These are phyloP conservation scores for Idaea dimidiata DNA, from an alignment of 2,888 invertebrate species.

Conservation along the genomic window DNA sequence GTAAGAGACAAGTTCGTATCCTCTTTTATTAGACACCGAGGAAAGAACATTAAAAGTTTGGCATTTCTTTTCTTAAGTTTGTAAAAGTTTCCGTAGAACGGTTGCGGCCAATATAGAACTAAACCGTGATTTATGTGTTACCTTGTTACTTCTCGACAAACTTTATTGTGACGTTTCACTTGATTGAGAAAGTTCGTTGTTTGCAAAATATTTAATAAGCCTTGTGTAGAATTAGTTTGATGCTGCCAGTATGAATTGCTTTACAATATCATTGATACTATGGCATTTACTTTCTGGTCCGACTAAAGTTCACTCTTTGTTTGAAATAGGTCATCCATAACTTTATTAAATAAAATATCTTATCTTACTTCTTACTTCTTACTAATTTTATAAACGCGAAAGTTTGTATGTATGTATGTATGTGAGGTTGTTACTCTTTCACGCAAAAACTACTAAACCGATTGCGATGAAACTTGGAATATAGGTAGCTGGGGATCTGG, in stretches of 20 bases:
- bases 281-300: neutral
- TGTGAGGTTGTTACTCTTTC: too few species aligned
- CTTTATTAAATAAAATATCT: too few species aligned
- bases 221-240: neutral
- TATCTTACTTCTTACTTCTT: too few species aligned
- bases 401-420: too few species aligned
- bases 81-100: slow-evolving; percentile 48
- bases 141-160: slow-evolving; percentile 62
- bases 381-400: too few species aligned
- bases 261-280: neutral
- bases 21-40: slow-evolving; percentile 59
- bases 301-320: neutral
- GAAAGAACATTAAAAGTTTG: slow-evolving; percentile 70
- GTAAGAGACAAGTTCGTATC: slow-evolving; percentile 44
- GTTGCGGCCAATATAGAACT: slow-evolving; percentile 58
- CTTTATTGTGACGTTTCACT: slow-evolving; percentile 54
- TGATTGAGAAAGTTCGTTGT: slow-evolving; percentile 49
- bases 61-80: slow-evolving; percentile 60
- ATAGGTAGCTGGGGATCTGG: too few species aligned
- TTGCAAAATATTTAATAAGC: slow-evolving; percentile 33
- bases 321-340: neutral
- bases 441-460: too few species aligned
- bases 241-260: neutral
- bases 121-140: slow-evolving; percentile 69
- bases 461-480: too few species aligned